These are phyloP conservation scores for Vanacampus margaritifer DNA, from an alignment of 2,113 vertebrate genomes.

Conservation along the genomic window DNA sequence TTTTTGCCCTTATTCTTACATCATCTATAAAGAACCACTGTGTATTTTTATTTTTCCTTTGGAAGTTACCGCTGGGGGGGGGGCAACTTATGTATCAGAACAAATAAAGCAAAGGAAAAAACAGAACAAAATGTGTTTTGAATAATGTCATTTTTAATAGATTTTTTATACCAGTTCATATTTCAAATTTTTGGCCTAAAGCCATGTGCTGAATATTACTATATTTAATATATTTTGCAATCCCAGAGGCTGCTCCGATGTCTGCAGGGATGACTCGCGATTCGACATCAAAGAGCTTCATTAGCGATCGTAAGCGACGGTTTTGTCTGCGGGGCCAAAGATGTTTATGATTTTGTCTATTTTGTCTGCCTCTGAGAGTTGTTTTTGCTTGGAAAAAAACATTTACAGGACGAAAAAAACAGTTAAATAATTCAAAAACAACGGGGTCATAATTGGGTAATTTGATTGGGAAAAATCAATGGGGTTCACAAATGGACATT, in stretches of 20 bases:
- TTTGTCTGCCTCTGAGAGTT: neutral
- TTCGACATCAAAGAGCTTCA: conserved; percentile 55
- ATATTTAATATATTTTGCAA: neutral
- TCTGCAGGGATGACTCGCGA: conserved; percentile 56
- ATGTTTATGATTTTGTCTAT: conserved; percentile 39
- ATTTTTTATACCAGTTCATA: neutral
- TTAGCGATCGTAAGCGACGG: conserved; percentile 46
- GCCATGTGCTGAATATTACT: conserved; percentile 36
- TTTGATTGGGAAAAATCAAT: neutral
- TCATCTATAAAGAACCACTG: no score
- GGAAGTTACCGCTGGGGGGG: neutral
- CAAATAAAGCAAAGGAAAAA: neutral
- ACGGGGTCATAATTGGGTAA: neutral
- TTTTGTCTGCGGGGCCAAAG: conserved; percentile 50
- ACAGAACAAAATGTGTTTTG: neutral
- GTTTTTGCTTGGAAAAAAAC: neutral
- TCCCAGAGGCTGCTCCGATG: conserved; percentile 32
- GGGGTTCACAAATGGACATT: neutral
- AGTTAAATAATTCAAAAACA: neutral
- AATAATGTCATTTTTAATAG: neutral
- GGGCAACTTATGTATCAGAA: neutral
- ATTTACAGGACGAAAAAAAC: neutral
- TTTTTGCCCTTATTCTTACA: no score
- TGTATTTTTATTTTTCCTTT: no score
- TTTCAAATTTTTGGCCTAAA: no score